Conservation (phyloP, 2,888 invertebrate genomes). For the Catotricha subobsoleta region DNA sequence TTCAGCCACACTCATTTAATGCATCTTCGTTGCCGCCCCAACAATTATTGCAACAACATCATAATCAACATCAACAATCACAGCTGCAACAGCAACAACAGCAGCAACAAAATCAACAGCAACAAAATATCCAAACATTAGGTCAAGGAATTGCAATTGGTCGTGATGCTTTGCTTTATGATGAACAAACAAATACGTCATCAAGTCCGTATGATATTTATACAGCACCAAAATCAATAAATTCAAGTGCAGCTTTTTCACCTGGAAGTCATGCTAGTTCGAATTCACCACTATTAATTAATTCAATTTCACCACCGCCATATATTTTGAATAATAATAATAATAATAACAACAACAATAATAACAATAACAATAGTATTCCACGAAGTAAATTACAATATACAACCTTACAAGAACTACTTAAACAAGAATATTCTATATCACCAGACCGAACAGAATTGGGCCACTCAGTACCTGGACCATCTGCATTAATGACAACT, state of each 20-base stretch:
- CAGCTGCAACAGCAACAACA: slow-evolving; percentile 14
- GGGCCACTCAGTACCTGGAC: slow-evolving; percentile 45
- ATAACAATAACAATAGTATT: slow-evolving; percentile 11
- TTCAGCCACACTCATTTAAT: slow-evolving; percentile 10
- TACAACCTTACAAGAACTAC: slow-evolving; percentile 44
- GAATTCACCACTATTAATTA: slow-evolving; percentile 32
- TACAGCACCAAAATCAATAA: slow-evolving; percentile 24
- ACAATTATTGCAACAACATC: slow-evolving; percentile 16
- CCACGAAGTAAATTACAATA: slow-evolving; percentile 13
- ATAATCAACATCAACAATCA: slow-evolving; percentile 14
- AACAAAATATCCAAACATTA: slow-evolving; percentile 6
- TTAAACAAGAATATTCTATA: slow-evolving; percentile 45
- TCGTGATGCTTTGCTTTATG: slow-evolving; percentile 10
- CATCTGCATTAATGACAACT: slow-evolving; percentile 28
- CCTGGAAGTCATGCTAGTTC: slow-evolving; percentile 40
- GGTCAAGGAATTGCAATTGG: slow-evolving; percentile 10
- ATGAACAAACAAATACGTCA: slow-evolving; percentile 18
- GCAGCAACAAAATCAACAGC: slow-evolving; percentile 6
- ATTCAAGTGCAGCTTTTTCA: slow-evolving; percentile 36
- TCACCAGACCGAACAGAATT: slow-evolving; percentile 31
- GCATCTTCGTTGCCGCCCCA: neutral
- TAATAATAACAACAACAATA: slow-evolving; percentile 22
- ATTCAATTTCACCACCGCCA: slow-evolving; percentile 28
- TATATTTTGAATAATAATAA: slow-evolving; percentile 15
- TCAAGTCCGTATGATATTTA: slow-evolving; percentile 28